Conservation (phyloP, 2,888 invertebrate genomes). For the Mythimna vitellina region DNA sequence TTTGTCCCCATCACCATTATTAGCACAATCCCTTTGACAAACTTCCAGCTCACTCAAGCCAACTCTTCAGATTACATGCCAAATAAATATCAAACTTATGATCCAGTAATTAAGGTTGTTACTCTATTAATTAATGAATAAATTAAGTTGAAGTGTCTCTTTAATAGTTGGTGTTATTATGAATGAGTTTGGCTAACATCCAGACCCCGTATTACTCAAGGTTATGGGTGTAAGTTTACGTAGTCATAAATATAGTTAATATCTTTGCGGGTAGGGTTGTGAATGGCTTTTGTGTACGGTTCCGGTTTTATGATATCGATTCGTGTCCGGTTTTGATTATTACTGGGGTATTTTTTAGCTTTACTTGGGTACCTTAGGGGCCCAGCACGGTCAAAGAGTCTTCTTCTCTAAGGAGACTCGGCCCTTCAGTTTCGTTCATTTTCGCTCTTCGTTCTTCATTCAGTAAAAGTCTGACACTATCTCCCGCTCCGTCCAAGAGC, state of each 20-base stretch:
- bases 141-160: slow-evolving; percentile 68
- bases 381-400: too few relatives aligned
- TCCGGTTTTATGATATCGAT: slow-evolving; percentile 27
- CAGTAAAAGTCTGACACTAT: too few relatives aligned
- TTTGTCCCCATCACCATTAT: slow-evolving; percentile 14
- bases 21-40: slow-evolving; percentile 7
- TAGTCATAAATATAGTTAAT: slow-evolving; percentile 62
- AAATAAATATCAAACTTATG: slow-evolving; percentile 63
- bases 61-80: slow-evolving; percentile 42
- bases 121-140: slow-evolving; percentile 67
- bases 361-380: not conserved
- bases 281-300: slow-evolving; percentile 28
- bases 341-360: not conserved
- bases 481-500: too few relatives aligned
- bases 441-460: too few relatives aligned
- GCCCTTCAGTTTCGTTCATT: too few relatives aligned
- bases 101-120: slow-evolving; percentile 55
- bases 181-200: slow-evolving; percentile 70
- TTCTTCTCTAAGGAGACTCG: too few relatives aligned
- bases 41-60: not conserved
- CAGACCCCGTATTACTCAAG: slow-evolving; percentile 67
- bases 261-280: slow-evolving; percentile 37
- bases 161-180: slow-evolving; percentile 69
- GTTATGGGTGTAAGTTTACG: slow-evolving; percentile 61
- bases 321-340: not conserved